These are phyloP conservation scores for Arothron firmamentum DNA, from an alignment of 2,113 vertebrate species.

Conservation along the genomic window DNA sequence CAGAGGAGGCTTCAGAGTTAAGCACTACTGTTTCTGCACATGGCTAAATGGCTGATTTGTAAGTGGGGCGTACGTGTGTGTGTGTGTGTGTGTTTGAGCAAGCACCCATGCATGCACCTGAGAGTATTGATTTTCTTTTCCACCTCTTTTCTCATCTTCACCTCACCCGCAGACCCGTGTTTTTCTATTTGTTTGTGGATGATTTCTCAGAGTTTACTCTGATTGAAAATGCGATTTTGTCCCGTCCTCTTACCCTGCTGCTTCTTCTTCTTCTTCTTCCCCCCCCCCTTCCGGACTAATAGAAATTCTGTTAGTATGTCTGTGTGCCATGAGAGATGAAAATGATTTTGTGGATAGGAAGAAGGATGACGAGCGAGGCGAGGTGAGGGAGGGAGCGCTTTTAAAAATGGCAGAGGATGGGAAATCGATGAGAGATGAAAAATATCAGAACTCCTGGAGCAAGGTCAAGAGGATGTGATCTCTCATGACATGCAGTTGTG, in stretches of 20 bases:
- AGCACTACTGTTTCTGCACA: constrained; percentile 12
- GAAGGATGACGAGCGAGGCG: constrained; percentile 55
- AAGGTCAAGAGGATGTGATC: constrained; percentile 80
- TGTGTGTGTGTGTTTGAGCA: background rate
- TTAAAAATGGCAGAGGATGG: constrained; percentile 59
- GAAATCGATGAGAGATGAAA: constrained; percentile 78
- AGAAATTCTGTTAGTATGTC: constrained; percentile 68
- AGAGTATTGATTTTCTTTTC: constrained; percentile 53
- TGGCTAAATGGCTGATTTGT: constrained; percentile 47
- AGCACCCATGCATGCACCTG: background rate
- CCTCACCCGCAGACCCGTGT: constrained; percentile 46
- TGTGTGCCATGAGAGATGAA: constrained; percentile 71
- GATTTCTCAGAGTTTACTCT: constrained; percentile 57
- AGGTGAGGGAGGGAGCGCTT: constrained; percentile 33
- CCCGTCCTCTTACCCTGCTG: constrained; percentile 27
- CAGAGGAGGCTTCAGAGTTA: constrained; percentile 30
- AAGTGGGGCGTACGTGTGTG: constrained; percentile 1
- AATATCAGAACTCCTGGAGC: constrained; percentile 74
- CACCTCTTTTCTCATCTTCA: constrained; percentile 50
- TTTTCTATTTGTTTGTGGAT: constrained; percentile 62
- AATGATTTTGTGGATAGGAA: constrained; percentile 65
- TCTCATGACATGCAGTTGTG: constrained; percentile 65
- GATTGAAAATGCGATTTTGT: constrained; percentile 69
- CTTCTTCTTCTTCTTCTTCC: constrained; percentile 19
- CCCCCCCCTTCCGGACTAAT: constrained; percentile 52